Evolutionary conservation across 2,797 vertebrate species (phyloP).

Genomic region (Parambassis ranga): DNA sequence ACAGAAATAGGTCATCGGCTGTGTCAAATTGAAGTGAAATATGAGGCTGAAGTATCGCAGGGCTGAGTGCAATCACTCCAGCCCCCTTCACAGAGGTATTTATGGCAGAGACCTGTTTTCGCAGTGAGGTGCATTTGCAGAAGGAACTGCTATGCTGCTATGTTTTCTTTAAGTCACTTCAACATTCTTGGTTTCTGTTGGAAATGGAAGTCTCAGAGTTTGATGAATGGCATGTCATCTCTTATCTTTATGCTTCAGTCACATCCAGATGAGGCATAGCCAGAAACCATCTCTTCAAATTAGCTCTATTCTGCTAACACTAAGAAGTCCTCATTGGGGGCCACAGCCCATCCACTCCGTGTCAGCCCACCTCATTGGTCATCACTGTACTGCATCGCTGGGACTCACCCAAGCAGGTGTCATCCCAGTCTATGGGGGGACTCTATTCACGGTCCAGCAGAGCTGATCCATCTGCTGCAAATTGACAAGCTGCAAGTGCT

Average conservation of each 20-base stretch:
- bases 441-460: conserved; percentile 24
- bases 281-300: conserved; percentile 37
- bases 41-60: conserved; percentile 32
- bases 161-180: conserved; percentile 9
- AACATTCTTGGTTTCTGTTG: conserved; percentile 11
- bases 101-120: conserved; percentile 20
- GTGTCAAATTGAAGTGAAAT: conserved; percentile 55
- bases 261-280: conserved; percentile 20
- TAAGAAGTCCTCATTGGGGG: conserved; percentile 24
- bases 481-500: conserved; percentile 58
- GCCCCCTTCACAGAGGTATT: conserved; percentile 29
- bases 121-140: conserved; percentile 5
- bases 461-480: conserved; percentile 61
- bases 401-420: conserved; percentile 53
- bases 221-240: conserved; percentile 47
- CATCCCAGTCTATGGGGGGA: conserved; percentile 24
- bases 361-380: conserved; percentile 37
- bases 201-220: conserved; percentile 18
- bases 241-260: conserved; percentile 39
- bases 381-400: conserved; percentile 38
- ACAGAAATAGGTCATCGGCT: conserved; percentile 54
- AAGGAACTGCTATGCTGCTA: neutral
- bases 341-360: conserved; percentile 8
- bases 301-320: conserved; percentile 26
- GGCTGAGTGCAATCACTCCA: conserved; percentile 32